Conservation (phyloP, 2,888 invertebrate genomes). For the Eilema depressum region DNA sequence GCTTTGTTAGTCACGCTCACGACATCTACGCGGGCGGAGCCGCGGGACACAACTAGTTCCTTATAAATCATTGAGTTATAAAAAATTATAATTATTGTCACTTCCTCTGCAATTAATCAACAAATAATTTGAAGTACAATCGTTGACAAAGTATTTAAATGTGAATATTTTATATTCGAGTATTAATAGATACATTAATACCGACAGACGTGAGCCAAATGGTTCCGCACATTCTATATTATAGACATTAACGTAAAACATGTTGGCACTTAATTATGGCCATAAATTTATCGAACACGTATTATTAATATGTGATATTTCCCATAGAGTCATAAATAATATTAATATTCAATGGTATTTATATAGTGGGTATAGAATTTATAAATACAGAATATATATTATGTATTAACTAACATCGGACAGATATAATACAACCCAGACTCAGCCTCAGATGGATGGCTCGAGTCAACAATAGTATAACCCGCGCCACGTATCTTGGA, state of each 20-base stretch:
- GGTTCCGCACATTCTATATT: constrained; percentile 32
- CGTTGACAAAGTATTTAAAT: background rate
- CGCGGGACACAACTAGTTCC: too few species aligned
- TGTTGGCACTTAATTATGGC: constrained; percentile 38
- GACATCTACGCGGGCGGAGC: too few species aligned
- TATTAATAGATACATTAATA: constrained; percentile 1
- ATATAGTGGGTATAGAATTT: background rate
- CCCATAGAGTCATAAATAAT: constrained; percentile 27
- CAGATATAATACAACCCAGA: too few species aligned
- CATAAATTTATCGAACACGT: constrained; percentile 37
- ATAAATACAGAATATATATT: background rate
- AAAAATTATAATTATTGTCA: background rate
- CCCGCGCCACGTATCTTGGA: too few species aligned
- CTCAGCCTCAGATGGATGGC: too few species aligned
- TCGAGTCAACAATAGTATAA: too few species aligned
- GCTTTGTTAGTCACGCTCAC: too few species aligned
- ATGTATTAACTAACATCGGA: too few species aligned
- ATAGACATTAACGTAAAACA: constrained; percentile 29
- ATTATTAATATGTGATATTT: constrained; percentile 29
- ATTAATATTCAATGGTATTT: constrained; percentile 10
- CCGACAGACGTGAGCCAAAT: constrained; percentile 29
- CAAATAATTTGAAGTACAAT: background rate
- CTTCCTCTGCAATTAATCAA: background rate
- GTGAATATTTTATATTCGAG: background rate
- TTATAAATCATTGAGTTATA: background rate